Conservation (phyloP, 1,140 invertebrate genomes). For the Drosophila subpulchrella region DNA sequence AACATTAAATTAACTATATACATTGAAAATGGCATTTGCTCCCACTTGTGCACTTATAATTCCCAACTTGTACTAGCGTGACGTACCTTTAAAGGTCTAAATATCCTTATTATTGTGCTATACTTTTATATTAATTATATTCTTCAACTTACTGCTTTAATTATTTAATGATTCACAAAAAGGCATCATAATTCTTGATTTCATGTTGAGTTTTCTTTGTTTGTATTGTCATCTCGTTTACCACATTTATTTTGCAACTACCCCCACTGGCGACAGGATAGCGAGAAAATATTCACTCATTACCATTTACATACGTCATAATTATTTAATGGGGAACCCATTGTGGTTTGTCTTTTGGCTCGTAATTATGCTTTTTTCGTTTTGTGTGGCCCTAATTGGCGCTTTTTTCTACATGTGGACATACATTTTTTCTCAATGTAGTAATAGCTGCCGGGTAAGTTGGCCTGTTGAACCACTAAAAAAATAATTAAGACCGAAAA, state of each 20-base stretch:
- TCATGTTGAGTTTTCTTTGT: too few relatives aligned
- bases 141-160: too few relatives aligned
- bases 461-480: neutral
- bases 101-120: too few relatives aligned
- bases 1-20: too few relatives aligned
- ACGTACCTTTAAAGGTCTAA: too few relatives aligned
- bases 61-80: too few relatives aligned
- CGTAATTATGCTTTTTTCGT: constrained; percentile 3
- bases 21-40: too few relatives aligned
- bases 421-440: constrained; percentile 3
- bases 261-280: neutral
- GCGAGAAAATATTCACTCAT: neutral
- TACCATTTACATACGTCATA: neutral
- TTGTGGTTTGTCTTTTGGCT: constrained; percentile 4
- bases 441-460: constrained; percentile 2
- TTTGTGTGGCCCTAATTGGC: constrained; percentile 5
- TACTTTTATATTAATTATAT: too few relatives aligned
- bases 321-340: constrained; percentile 2
- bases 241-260: neutral
- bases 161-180: too few relatives aligned
- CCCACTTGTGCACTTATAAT: too few relatives aligned
- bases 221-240: neutral
- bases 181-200: too few relatives aligned
- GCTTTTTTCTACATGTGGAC: constrained; percentile 6
- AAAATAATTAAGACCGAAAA: neutral